phyloP scores from a whole-genome alignment of 2,888 invertebrate species.

The Drosophila ezoana region DNA sequence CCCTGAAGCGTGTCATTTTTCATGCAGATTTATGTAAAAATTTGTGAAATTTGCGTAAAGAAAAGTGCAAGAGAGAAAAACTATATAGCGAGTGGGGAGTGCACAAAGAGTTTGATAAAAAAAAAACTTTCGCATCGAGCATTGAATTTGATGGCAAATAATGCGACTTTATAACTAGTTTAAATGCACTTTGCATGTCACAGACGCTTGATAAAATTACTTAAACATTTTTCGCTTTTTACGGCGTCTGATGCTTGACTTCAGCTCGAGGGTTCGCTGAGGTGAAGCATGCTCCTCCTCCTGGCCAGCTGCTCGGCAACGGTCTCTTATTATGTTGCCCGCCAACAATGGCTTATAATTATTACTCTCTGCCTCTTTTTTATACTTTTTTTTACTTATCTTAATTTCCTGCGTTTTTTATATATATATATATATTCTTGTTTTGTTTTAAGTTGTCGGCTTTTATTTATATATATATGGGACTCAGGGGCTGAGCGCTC shows the following conservation, averaged over 20 bases:
- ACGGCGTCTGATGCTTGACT: constrained; percentile 48
- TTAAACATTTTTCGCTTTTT: constrained; percentile 48
- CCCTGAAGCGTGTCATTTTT: constrained; percentile 56
- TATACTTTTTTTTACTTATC: constrained; percentile 5
- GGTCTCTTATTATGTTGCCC: constrained; percentile 55
- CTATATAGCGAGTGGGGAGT: constrained; percentile 24
- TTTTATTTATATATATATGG: constrained; percentile 30
- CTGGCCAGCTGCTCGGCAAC: constrained; percentile 6
- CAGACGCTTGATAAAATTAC: constrained; percentile 60
- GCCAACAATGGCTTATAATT: constrained; percentile 72
- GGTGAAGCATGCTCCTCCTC: neutral
- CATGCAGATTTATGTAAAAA: constrained; percentile 75
- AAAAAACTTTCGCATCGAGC: constrained; percentile 60
- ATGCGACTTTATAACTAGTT: constrained; percentile 79
- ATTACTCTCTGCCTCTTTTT: constrained; percentile 28
- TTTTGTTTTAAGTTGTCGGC: constrained; percentile 33
- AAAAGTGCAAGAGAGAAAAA: constrained; percentile 45
- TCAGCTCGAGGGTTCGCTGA: constrained; percentile 9
- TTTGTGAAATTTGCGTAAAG: constrained; percentile 56
- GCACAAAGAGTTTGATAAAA: constrained; percentile 18
- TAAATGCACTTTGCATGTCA: constrained; percentile 77
- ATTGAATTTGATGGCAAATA: constrained; percentile 76
- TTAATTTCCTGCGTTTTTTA: neutral
- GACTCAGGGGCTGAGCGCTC: neutral
- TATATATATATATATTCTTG: neutral